phyloP scores from a whole-genome alignment of 2,113 vertebrate genomes.

The Setophaga petechia region DNA sequence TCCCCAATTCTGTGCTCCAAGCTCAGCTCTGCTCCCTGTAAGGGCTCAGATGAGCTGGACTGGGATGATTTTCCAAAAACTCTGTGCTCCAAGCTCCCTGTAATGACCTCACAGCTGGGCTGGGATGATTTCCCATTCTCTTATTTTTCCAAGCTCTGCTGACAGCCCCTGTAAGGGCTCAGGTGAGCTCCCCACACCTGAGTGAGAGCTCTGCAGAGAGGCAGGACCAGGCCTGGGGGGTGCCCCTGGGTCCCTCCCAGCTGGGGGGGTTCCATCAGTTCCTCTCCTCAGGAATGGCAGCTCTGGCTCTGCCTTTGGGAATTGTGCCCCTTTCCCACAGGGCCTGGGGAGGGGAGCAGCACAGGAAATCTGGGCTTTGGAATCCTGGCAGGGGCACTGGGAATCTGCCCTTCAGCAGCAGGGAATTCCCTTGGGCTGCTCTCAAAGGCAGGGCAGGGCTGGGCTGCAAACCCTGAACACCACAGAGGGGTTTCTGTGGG shows the following conservation, averaged over 20 bases:
- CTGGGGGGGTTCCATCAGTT: background rate
- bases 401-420: too few species aligned
- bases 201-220: background rate
- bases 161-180: too few species aligned
- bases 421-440: background rate
- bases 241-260: background rate
- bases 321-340: rapidly evolving
- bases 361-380: background rate
- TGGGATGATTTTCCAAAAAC: background rate
- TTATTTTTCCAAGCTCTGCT: background rate
- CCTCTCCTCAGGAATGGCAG: background rate
- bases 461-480: background rate
- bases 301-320: background rate
- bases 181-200: background rate
- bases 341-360: background rate
- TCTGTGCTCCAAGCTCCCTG: background rate
- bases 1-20: background rate
- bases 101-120: too few species aligned
- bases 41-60: background rate
- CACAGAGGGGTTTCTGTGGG: background rate
- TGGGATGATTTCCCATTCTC: too few species aligned
- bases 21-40: background rate
- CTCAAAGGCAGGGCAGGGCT: background rate
- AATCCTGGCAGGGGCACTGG: rapidly evolving
- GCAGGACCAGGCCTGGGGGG: rapidly evolving